Conservation (phyloP, 1,140 invertebrate genomes). For the Brachionus koreanus region DNA sequence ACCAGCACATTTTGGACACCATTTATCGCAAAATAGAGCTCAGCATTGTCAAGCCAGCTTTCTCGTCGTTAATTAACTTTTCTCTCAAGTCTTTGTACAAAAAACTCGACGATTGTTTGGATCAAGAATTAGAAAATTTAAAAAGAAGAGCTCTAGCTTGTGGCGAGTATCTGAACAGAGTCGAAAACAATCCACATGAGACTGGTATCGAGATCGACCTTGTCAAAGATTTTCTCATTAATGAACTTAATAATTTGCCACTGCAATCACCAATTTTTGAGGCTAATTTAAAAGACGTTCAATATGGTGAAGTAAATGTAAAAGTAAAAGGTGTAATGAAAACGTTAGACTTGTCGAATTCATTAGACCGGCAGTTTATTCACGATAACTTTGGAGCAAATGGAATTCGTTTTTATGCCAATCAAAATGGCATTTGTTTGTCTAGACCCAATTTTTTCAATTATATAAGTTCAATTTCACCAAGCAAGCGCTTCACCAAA, state of each 20-base stretch:
- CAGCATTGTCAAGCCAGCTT: neutral
- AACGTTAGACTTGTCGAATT: neutral
- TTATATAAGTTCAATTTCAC: neutral
- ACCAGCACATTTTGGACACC: neutral
- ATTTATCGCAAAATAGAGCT: neutral
- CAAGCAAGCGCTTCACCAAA: neutral
- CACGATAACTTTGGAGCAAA: neutral
- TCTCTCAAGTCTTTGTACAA: neutral
- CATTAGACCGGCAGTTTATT: neutral
- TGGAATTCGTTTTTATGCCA: neutral
- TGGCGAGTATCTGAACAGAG: neutral
- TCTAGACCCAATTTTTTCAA: neutral
- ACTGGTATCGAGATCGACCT: neutral
- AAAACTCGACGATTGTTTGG: neutral
- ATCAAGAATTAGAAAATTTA: neutral
- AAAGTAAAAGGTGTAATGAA: neutral
- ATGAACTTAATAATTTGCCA: neutral
- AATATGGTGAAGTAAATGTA: neutral
- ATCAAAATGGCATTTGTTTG: neutral
- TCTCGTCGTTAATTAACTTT: neutral
- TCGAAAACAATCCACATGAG: neutral
- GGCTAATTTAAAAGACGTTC: neutral
- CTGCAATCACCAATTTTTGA: neutral
- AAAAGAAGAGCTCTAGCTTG: neutral
- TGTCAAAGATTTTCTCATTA: neutral